Evolutionary conservation across 2,797 vertebrate genomes (phyloP), one percentile per base, ranked within the genome.

Genomic region (Pipistrellus kuhlii): DNA sequence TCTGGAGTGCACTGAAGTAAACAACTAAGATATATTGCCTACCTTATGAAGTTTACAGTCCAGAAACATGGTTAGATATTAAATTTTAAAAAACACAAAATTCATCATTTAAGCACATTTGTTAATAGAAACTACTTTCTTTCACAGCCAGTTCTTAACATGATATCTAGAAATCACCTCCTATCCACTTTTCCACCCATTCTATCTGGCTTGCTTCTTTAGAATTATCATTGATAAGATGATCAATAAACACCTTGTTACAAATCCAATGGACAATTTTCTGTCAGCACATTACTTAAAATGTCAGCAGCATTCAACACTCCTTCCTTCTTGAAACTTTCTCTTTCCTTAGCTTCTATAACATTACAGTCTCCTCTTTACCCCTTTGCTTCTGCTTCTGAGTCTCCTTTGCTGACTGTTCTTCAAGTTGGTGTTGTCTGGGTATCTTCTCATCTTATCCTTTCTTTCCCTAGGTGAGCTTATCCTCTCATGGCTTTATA

Each of bases 351-450:
- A 68, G 35, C 59, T 14, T 82, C n/a, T 88, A 9, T 64, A 25
- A 71, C n/a, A 51, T 25, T 6, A 57, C 35, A 55, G 17, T 78
- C 9, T 78, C 38, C 20, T 93, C 30, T 91, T 75, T 5, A 25
- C 23, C 32, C 44, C 7, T 73, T 94, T 94, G 30, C 27, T 90
- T 90, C 38, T 62, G 21, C 20, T 73, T 88, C 62, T 90, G 20
- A 53, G 35, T 83, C 17, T 90, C 38, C 21, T 72, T 68, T 90
- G 69, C 53, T 90, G 75, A 83, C 17, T 91, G 25, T 9, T 88
- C 44, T 90, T 85, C 44, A 85, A 6, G 6, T 30, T 71, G 23
- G 18, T 4, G 15, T 48, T 90, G 73, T 88, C 90, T 21, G 6
- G 17, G 25, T 66, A 12, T 85, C 62, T 93, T 76, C 64, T 30